phyloP scores from a whole-genome alignment of 2,888 invertebrate genomes.

The Cremastobaeus sp. region DNA sequence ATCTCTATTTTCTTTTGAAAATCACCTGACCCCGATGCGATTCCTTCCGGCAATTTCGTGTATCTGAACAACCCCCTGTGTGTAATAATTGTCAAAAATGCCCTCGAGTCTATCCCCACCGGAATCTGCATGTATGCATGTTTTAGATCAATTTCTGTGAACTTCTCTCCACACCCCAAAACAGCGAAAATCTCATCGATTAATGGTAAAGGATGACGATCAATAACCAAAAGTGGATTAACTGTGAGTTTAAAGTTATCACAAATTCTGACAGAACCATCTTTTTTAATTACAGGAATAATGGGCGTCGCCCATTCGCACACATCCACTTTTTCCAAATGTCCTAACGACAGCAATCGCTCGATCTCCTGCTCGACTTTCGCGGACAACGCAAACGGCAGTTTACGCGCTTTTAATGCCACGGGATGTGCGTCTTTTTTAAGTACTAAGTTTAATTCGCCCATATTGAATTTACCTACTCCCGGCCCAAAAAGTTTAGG shows the following conservation, averaged over 20 bases:
- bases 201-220: slow-evolving; percentile 65
- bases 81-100: slow-evolving; percentile 66
- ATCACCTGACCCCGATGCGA: slow-evolving; percentile 72
- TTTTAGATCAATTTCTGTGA: slow-evolving; percentile 66
- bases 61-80: slow-evolving; percentile 61
- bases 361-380: slow-evolving; percentile 61
- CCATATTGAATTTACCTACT: slow-evolving; percentile 17
- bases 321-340: slow-evolving; percentile 58
- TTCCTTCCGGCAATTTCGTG: slow-evolving; percentile 70
- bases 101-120: slow-evolving; percentile 64
- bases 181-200: slow-evolving; percentile 66
- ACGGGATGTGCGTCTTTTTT: slow-evolving; percentile 29
- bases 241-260: neutral
- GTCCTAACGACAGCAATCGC: slow-evolving; percentile 50
- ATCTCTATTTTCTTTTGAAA: slow-evolving; percentile 71
- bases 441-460: slow-evolving; percentile 4
- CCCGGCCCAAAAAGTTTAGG: slow-evolving; percentile 12
- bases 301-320: slow-evolving; percentile 59
- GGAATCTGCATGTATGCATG: slow-evolving; percentile 71
- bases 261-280: neutral
- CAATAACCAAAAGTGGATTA: neutral
- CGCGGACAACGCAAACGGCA: slow-evolving; percentile 7
- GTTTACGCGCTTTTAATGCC: slow-evolving; percentile 11
- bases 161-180: slow-evolving; percentile 47
- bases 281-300: slow-evolving; percentile 25